These are phyloP conservation scores for Cotesia glomerata DNA, from an alignment of 1,140 invertebrate genomes.

Conservation along the genomic window DNA sequence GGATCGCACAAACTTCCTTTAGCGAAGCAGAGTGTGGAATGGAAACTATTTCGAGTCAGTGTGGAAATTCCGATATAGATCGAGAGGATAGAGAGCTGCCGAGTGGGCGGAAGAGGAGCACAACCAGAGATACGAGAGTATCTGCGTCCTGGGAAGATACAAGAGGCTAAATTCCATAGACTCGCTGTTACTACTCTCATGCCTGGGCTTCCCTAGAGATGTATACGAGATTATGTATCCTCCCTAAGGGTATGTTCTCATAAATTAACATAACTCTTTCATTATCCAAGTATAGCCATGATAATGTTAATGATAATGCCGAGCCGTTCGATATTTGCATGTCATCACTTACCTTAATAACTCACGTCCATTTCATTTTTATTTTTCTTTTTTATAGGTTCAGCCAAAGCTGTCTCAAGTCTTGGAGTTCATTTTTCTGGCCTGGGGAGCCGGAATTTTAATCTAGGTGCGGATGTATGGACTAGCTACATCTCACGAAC, in stretches of 20 bases:
- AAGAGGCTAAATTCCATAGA: constrained; percentile 19
- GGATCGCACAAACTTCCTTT: not conserved
- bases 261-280: constrained; percentile 7
- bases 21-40: not conserved
- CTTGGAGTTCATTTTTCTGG: too few relatives aligned
- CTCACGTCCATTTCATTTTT: not conserved
- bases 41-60: constrained; percentile 32
- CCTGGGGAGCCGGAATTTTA: too few relatives aligned
- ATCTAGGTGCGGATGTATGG: too few relatives aligned
- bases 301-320: not conserved
- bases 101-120: not conserved
- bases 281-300: not conserved
- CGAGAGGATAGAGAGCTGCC: constrained; percentile 8
- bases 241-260: constrained; percentile 1
- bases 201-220: not conserved
- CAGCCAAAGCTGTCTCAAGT: too few relatives aligned
- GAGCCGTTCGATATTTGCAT: not conserved
- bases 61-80: constrained; percentile 30
- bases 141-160: not conserved
- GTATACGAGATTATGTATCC: not conserved
- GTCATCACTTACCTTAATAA: not conserved
- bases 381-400: not conserved
- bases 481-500: too few relatives aligned
- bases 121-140: not conserved
- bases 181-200: not conserved